Evolutionary conservation across 2,888 invertebrate species (phyloP), one percentile per base, ranked within the genome.

Genomic region (Peribatodes rhomboidaria): DNA sequence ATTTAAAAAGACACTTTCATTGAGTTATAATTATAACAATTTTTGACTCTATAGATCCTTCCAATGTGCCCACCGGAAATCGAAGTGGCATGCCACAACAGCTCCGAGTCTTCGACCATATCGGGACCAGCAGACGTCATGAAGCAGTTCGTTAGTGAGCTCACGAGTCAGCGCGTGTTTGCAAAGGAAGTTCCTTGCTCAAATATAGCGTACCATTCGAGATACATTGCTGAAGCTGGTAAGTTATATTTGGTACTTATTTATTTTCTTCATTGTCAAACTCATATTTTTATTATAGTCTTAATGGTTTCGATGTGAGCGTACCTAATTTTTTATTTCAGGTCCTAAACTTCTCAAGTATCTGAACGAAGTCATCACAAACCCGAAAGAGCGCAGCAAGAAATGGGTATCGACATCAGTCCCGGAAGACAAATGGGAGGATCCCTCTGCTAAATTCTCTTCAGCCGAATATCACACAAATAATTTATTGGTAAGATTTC

Each of bases 391-490:
- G 0, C 93, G 98, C 35, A 95, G 96, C 1, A 72, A 89, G 0
- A 95, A 95, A 67, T 98, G 98, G 98, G 84, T 98, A 7, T 97
- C 97, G 57, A 96, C 97, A 0, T 98, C 98, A 1, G 95, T 97
- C 1, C 96, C 97, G 1, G 83, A 88, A 67, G 85, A 84, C 0
- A 75, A 72, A 31, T 88, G 87, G 87, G 62, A 78, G 0, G 75
- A 83, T 31, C 70, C 76, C 0, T 16, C 44, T 0, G 86, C 86
- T 0, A 91, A 94, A 73, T 89, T 93, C 20, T 96, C 95, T 1
- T 97, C 97, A 0, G 96, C 98, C 0, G 97, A 97, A 71, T 98
- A 98, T 80, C 97, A 97, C 78, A 96, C 96, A 0, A 97, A 98
- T 82, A 98, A 98, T 83, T 90, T 97, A 47, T 85, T 97, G 70